Percentiles rank a stretch among this genome's conserved stretches.
Evolutionary conservation across 2,113 vertebrate species (phyloP).

Genomic region (Plestiodon gilberti): DNA sequence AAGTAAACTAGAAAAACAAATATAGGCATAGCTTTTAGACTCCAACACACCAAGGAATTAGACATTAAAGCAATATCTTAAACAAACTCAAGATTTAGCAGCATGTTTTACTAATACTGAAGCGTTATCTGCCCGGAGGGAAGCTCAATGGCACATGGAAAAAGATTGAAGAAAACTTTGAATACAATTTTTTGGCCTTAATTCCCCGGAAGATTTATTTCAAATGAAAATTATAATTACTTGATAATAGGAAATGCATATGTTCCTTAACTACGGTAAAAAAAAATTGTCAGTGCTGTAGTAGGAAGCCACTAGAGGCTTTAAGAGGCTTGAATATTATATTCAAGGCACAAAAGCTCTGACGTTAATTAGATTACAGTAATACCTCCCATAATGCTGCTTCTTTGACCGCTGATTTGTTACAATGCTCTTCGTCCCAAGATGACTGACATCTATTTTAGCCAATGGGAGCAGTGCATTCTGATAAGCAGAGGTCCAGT

Average conservation of each 20-base stretch:
- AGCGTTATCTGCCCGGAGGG: background rate
- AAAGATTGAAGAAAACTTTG: background rate
- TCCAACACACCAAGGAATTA: background rate
- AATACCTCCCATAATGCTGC: too few species aligned
- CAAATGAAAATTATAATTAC: slow-evolving; percentile 9
- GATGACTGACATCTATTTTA: too few species aligned
- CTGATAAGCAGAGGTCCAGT: too few species aligned
- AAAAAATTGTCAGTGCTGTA: background rate
- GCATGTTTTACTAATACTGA: background rate
- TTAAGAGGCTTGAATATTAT: background rate
- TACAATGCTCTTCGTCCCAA: too few species aligned
- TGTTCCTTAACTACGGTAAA: background rate
- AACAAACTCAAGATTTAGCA: background rate
- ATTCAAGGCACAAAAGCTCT: background rate
- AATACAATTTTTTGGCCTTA: background rate
- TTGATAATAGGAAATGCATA: background rate
- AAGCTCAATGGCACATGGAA: background rate
- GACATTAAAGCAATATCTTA: background rate
- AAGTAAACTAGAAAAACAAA: background rate
- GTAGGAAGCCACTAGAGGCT: background rate
- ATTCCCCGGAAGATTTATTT: background rate
- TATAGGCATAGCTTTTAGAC: background rate
- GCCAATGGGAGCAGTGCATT: too few species aligned
- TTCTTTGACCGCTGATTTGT: too few species aligned
- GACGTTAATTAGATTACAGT: background rate